Conservation (phyloP, 1,140 invertebrate genomes). For the Mya arenaria region DNA sequence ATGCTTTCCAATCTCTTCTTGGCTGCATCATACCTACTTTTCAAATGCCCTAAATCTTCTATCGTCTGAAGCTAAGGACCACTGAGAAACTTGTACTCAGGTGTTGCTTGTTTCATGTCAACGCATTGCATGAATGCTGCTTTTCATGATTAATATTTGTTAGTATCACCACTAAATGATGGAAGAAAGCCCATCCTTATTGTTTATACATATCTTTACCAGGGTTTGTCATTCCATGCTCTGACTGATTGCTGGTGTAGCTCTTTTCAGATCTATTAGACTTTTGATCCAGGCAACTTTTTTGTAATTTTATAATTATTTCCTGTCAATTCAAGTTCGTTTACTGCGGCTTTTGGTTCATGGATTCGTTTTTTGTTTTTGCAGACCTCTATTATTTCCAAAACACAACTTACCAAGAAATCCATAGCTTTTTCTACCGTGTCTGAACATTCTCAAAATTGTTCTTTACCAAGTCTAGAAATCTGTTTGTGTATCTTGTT, state of each 20-base stretch:
- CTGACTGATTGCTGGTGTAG: neutral
- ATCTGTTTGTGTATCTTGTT: neutral
- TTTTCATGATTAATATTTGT: neutral
- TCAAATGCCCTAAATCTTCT: neutral
- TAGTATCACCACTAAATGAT: neutral
- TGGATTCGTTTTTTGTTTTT: neutral
- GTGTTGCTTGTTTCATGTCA: neutral
- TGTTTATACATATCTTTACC: slow-evolving; percentile 4
- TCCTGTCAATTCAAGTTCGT: neutral
- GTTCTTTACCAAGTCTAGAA: neutral
- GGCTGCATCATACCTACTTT: neutral
- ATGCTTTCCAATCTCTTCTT: neutral
- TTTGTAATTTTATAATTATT: neutral
- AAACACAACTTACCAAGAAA: neutral
- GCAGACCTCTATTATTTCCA: neutral
- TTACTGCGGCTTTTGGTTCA: neutral
- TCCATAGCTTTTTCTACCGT: neutral
- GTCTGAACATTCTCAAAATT: neutral
- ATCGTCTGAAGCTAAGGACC: neutral
- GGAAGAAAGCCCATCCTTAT: neutral
- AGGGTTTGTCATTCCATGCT: neutral
- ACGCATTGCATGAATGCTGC: neutral
- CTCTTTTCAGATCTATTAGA: neutral
- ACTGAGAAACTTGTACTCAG: slow-evolving; percentile 1
- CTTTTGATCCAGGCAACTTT: neutral